A percentile compares a stretch with the other conserved stretches of the same genome.
Conservation (phyloP, 2,888 invertebrate species). For the Euplagia quadripunctaria region DNA sequence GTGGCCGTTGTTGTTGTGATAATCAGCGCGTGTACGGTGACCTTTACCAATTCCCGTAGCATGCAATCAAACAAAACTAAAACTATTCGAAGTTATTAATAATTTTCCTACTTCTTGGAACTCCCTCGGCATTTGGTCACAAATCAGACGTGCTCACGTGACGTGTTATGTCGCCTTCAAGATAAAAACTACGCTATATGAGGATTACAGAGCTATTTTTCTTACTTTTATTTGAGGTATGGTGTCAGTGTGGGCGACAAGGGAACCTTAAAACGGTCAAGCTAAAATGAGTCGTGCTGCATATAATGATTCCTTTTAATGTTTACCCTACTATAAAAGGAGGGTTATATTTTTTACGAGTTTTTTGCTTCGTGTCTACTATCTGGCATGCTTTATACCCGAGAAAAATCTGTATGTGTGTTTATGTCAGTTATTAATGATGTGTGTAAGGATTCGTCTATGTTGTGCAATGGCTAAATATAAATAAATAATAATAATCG, state of each 20-base stretch:
- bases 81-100: constrained; percentile 34
- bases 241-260: constrained; percentile 39
- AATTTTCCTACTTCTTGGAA: constrained; percentile 26
- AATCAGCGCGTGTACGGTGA: not conserved
- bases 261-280: not conserved
- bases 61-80: constrained; percentile 21
- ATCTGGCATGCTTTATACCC: no score
- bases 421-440: no score
- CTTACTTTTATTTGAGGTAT: constrained; percentile 50
- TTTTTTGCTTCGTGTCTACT: no score
- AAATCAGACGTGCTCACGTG: constrained; percentile 65
- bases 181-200: constrained; percentile 10
- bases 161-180: not conserved
- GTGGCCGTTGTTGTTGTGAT: not conserved
- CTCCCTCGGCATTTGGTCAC: constrained; percentile 50
- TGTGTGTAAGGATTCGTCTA: no score
- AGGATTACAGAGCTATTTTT: constrained; percentile 63
- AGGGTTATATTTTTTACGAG: no score
- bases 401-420: no score
- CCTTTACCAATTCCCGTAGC: not conserved
- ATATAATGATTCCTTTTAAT: no score
- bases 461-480: no score
- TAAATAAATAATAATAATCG: no score
- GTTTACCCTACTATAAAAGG: no score
- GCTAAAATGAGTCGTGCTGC: not conserved